These are phyloP conservation scores for Crocidura indochinensis DNA, from an alignment of 2,797 vertebrate genomes.

Conservation along the genomic window DNA sequence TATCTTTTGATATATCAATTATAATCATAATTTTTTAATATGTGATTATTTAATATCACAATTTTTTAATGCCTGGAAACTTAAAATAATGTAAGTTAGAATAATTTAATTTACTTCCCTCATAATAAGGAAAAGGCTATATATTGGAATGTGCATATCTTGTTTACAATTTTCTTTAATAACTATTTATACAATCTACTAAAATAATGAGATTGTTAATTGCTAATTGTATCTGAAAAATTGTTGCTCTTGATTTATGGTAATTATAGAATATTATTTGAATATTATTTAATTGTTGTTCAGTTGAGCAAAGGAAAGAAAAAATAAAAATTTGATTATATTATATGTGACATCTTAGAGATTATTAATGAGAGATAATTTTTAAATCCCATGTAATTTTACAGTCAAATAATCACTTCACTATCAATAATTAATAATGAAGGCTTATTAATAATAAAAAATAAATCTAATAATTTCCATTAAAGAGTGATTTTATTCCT, in stretches of 20 bases:
- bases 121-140: background rate
- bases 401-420: conserved; percentile 19
- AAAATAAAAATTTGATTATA: background rate
- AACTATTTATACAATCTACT: background rate
- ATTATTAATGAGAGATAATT: conserved; percentile 10
- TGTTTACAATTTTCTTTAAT: conserved; percentile 53
- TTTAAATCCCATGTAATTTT: background rate
- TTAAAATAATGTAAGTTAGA: background rate
- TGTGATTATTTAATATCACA: too few relatives aligned
- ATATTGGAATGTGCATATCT: background rate
- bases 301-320: background rate
- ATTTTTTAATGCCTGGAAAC: background rate
- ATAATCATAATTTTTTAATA: too few relatives aligned
- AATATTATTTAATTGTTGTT: conserved; percentile 4
- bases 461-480: conserved; percentile 46
- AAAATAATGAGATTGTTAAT: background rate
- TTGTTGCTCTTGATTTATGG: background rate
- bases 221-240: background rate
- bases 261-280: conserved; percentile 14
- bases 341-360: conserved; percentile 25
- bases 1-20: background rate
- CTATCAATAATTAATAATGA: conserved; percentile 51
- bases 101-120: background rate
- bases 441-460: conserved; percentile 36
- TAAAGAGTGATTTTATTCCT: background rate